Conservation (phyloP, 2,113 vertebrate genomes). For the Urocolius indicus region DNA sequence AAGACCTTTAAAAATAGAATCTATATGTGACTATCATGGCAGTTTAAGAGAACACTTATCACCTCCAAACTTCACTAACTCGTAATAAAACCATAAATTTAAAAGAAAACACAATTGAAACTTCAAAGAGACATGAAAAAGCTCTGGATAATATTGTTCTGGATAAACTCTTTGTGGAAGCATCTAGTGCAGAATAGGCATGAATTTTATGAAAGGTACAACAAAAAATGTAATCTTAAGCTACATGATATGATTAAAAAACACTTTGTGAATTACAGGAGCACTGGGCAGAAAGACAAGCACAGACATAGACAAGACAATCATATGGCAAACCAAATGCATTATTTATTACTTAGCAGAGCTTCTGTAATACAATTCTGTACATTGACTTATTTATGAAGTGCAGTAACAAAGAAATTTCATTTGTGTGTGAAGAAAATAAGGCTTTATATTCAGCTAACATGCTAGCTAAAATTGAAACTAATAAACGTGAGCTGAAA, state of each 20-base stretch:
- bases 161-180: neutral
- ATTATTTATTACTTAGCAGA: constrained; percentile 56
- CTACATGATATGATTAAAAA: neutral
- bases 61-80: neutral
- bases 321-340: constrained; percentile 4
- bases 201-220: neutral
- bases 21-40: neutral
- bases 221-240: neutral
- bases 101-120: neutral
- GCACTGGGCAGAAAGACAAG: neutral
- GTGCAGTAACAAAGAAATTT: neutral
- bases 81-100: neutral
- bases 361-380: constrained; percentile 33
- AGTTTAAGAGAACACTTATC: neutral
- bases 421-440: neutral
- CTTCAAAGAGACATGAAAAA: neutral
- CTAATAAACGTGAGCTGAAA: neutral
- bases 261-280: neutral
- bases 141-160: neutral
- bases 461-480: neutral
- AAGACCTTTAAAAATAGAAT: neutral
- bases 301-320: too few species aligned
- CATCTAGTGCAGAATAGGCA: neutral
- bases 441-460: neutral
- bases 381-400: constrained; percentile 59